phyloP scores from a whole-genome alignment of 1,140 invertebrate species.

The Teleogryllus occipitalis region DNA sequence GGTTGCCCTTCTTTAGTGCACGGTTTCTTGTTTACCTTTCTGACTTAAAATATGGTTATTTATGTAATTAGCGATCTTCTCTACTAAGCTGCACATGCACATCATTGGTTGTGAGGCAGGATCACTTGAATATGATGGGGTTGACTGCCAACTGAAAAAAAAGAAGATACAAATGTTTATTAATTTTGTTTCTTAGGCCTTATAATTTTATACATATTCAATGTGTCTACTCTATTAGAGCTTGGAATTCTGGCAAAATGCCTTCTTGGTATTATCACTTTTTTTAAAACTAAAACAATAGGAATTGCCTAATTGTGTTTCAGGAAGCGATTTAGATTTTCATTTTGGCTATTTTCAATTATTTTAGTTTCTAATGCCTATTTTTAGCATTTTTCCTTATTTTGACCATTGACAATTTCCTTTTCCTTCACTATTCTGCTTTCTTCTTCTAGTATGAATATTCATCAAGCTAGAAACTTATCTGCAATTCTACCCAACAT shows the following conservation, averaged over 20 bases:
- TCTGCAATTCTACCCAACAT: too few species aligned
- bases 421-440: too few species aligned
- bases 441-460: too few species aligned
- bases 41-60: neutral
- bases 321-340: neutral
- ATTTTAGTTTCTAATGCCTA: too few species aligned
- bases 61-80: neutral
- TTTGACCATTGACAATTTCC: too few species aligned
- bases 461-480: too few species aligned
- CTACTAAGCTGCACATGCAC: constrained; percentile 12
- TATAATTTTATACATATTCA: neutral
- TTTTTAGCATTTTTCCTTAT: too few species aligned
- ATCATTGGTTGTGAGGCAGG: constrained; percentile 19
- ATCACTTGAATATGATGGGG: constrained; percentile 19
- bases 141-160: constrained; percentile 13
- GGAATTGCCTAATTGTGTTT: neutral
- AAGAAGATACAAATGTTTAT: neutral
- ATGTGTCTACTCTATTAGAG: neutral
- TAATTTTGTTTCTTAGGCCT: neutral
- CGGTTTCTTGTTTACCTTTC: neutral
- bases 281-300: neutral
- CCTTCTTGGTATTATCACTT: neutral
- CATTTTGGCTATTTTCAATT: too few species aligned
- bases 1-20: neutral
- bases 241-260: neutral